Evolutionary conservation across 2,888 invertebrate genomes (phyloP).

Genomic region (Dynastes grantii): DNA sequence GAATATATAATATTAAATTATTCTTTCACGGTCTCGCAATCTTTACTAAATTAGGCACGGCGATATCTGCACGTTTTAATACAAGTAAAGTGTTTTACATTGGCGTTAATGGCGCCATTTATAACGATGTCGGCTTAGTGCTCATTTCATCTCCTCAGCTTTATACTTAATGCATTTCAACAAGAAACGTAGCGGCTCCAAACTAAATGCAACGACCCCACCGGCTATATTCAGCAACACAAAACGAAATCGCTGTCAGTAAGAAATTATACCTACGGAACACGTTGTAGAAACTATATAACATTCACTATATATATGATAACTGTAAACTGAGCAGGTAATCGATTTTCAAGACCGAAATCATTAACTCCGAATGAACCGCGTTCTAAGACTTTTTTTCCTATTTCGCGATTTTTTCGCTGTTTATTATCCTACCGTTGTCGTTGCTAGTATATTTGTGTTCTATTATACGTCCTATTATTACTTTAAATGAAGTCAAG

Average conservation of each 20-base stretch:
- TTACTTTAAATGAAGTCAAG: conserved; percentile 38
- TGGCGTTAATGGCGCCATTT: neutral
- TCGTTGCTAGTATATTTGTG: conserved; percentile 14
- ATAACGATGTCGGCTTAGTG: conserved; percentile 1
- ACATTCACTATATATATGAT: conserved; percentile 5
- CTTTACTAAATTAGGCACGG: neutral
- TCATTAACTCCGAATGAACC: conserved; percentile 17
- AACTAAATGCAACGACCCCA: conserved; percentile 21
- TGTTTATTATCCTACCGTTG: conserved; percentile 22
- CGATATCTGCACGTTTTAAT: conserved; percentile 1
- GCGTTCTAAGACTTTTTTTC: conserved; percentile 6
- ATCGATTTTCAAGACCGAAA: conserved; percentile 38
- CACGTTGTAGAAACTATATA: neutral
- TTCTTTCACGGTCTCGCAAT: neutral
- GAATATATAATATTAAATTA: neutral
- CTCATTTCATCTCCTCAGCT: neutral
- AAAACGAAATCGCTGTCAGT: neutral
- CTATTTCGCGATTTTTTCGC: conserved; percentile 26
- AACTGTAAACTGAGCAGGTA: conserved; percentile 36
- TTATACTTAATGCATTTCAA: conserved; percentile 1
- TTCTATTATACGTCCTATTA: conserved; percentile 36
- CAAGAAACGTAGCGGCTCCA: neutral
- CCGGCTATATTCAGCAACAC: conserved; percentile 10
- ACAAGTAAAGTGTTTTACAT: neutral
- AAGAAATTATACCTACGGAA: conserved; percentile 17